A percentile compares a stretch with the other conserved stretches of the same genome.
Evolutionary conservation across 1,140 invertebrate genomes (phyloP).

Genomic region (Gryllus bimaculatus): DNA sequence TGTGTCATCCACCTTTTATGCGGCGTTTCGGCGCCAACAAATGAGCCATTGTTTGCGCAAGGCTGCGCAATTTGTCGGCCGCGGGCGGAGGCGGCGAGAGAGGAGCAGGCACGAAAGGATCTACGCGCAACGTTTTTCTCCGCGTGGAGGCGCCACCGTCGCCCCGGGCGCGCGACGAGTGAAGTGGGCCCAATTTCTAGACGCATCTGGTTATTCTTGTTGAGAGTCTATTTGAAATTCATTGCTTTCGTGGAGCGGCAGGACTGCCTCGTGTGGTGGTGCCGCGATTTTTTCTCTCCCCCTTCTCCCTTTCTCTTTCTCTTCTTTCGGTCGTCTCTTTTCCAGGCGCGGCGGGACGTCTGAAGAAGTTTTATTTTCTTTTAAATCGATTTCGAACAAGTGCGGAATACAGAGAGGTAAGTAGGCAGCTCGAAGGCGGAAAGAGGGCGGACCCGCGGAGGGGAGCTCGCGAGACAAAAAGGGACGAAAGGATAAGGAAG

Average conservation of each 20-base stretch:
- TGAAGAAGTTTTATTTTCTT: neutral
- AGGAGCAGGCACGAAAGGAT: no score
- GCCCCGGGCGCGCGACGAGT: neutral
- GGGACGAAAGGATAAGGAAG: neutral
- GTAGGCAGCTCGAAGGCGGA: neutral
- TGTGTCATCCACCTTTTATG: no score
- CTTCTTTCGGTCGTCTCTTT: neutral
- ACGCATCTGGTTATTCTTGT: conserved; percentile 4
- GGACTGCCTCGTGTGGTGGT: neutral
- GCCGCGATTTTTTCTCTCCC: neutral
- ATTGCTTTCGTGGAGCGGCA: neutral
- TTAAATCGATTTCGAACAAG: conserved; percentile 1
- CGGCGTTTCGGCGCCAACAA: no score
- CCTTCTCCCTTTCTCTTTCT: no score
- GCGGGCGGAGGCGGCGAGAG: no score
- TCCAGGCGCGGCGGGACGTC: neutral
- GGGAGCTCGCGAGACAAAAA: neutral
- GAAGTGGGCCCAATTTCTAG: neutral
- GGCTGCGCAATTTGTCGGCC: no score
- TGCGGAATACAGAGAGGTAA: neutral
- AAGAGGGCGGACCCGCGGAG: neutral
- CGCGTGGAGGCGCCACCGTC: no score
- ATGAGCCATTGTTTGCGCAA: no score
- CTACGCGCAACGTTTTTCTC: no score
- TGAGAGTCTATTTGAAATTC: conserved; percentile 5